Percentiles rank a stretch among this genome's conserved stretches.
phyloP scores from a whole-genome alignment of 23 tunicate species.

The Aplidium turbinatum region DNA sequence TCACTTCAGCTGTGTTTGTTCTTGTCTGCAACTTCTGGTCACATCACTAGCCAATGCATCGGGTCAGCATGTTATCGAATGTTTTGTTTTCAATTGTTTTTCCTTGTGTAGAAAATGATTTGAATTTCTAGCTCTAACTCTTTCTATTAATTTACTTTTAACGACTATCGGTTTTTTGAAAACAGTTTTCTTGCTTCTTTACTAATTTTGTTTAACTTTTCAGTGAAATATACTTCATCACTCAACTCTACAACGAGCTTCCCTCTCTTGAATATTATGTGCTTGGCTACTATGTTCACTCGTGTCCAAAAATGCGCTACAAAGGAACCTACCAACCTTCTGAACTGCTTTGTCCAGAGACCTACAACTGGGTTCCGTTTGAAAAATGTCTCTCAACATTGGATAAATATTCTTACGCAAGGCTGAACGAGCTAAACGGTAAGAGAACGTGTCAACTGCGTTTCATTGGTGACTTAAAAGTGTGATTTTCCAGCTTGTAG shows the following conservation, averaged over 20 bases:
- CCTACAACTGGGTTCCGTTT: conserved; percentile 82
- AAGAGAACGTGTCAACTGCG: background rate
- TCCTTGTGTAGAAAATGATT: no score
- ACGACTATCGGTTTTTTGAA: no score
- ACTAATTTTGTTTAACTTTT: no score
- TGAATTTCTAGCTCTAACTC: no score
- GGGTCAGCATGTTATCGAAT: no score
- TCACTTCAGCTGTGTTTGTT: no score
- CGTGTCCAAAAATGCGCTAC: conserved; percentile 90
- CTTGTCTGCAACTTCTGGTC: no score
- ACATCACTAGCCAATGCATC: no score
- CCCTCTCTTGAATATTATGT: conserved; percentile 48
- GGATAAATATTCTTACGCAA: conserved; percentile 37
- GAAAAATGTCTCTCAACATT: conserved; percentile 47
- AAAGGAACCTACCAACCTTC: conserved; percentile 79
- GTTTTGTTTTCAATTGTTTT: no score
- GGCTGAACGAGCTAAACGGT: conserved; percentile 84
- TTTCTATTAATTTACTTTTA: no score
- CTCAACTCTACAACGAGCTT: background rate
- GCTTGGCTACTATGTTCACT: conserved; percentile 83
- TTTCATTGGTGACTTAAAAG: background rate
- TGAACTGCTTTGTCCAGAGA: conserved; percentile 84
- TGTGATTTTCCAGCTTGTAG: no score
- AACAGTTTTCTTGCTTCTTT: no score
- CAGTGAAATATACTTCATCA: conserved; percentile 62